phyloP scores from a whole-genome alignment of 2,797 vertebrate species.

The Poeciliopsis presidionis region DNA sequence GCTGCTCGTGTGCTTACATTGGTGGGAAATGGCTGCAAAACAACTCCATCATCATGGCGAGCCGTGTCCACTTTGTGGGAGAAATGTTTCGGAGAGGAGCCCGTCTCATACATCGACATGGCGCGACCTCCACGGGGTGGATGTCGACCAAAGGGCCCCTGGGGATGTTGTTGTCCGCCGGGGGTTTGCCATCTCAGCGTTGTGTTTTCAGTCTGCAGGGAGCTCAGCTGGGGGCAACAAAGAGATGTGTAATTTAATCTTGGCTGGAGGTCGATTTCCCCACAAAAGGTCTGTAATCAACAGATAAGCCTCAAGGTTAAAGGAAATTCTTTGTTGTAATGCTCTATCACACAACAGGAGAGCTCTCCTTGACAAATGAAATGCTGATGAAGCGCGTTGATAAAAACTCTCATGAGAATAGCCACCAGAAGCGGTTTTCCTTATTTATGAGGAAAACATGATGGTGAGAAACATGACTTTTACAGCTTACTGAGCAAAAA shows the following conservation, averaged over 20 bases:
- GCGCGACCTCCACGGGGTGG: conserved; percentile 90
- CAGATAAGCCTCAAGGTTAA: conserved; percentile 19
- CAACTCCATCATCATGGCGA: conserved; percentile 86
- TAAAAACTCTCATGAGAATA: conserved; percentile 26
- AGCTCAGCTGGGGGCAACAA: conserved; percentile 91
- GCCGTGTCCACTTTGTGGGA: conserved; percentile 87
- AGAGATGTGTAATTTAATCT: conserved; percentile 50
- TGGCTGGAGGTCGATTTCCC: conserved; percentile 24
- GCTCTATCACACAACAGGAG: conserved; percentile 37
- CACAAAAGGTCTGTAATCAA: conserved; percentile 30
- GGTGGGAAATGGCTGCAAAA: conserved; percentile 92
- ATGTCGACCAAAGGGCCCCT: conserved; percentile 84
- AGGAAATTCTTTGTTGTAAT: conserved; percentile 24
- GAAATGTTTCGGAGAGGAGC: conserved; percentile 90
- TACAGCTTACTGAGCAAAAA: not conserved
- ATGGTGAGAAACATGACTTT: not conserved
- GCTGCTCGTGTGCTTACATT: conserved; percentile 87
- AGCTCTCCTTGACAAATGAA: conserved; percentile 33
- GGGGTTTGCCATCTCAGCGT: conserved; percentile 92
- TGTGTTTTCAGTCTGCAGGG: conserved; percentile 95
- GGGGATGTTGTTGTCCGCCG: conserved; percentile 83
- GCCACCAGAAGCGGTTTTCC: conserved; percentile 20
- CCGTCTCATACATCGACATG: conserved; percentile 99
- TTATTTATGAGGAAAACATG: conserved; percentile 49
- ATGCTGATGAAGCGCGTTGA: conserved; percentile 34